These are phyloP conservation scores for Argynnis bischoffii DNA, from an alignment of 2,888 invertebrate species.

Conservation along the genomic window DNA sequence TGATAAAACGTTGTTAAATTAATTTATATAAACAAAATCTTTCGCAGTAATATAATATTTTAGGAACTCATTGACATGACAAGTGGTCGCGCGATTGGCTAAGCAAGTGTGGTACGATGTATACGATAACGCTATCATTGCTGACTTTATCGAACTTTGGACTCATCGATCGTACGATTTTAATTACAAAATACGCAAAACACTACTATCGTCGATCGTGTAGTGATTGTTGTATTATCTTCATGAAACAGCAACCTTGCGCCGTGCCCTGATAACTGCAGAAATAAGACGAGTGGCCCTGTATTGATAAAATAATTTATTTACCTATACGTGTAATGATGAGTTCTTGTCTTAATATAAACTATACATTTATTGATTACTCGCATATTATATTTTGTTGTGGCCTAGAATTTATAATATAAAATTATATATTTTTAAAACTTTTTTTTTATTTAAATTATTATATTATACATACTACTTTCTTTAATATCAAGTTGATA, in stretches of 20 bases:
- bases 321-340: neutral
- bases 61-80: no score
- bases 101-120: neutral
- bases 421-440: no score
- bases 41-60: no score
- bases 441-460: no score
- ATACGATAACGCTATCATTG: neutral
- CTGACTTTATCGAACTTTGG: conserved; percentile 11
- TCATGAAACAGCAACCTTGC: conserved; percentile 2
- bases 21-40: no score
- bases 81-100: neutral
- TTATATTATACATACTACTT: no score
- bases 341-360: neutral
- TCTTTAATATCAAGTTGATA: no score
- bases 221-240: conserved; percentile 19
- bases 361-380: no score
- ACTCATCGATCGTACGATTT: conserved; percentile 32
- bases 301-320: neutral
- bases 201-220: conserved; percentile 10
- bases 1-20: no score
- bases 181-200: conserved; percentile 23
- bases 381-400: no score
- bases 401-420: no score
- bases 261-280: conserved; percentile 13
- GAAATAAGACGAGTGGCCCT: conserved; percentile 11